Evolutionary conservation across 2,888 invertebrate genomes (phyloP), one percentile per base, ranked within the genome.

Genomic region (Chrysolina oricalcia): DNA sequence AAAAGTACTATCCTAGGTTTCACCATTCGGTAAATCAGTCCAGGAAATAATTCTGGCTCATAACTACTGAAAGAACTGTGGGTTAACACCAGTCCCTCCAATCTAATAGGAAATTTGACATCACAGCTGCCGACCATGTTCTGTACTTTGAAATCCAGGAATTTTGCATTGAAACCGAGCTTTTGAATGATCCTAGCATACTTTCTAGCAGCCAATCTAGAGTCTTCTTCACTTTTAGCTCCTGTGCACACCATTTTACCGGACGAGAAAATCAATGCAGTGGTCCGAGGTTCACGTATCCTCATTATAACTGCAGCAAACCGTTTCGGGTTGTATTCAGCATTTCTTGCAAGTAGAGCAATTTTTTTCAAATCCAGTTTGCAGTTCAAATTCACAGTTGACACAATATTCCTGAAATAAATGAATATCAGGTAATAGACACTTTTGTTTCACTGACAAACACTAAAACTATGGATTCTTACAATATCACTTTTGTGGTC

Each of bases 261-360:
- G 11, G 95, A 95, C 80, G 94, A 94, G 85, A 96, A 96, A 75
- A 96, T 96, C 6, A 96, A 89, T 17, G 95, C 95, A 0, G 95
- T 96, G 0, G 95, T 99, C 89, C 98, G 90, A 0, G 96, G 96
- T 88, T 96, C 98, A 85, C 91, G 92, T 89, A 93, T 96, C 86
- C 98, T 92, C 99, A 99, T 99, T 72, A 99, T 99, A 4, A 99
- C 98, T 50, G 99, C 99, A 68, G 98, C 98, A 91, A 99, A 99
- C 85, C 99, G 94, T 89, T 99, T 99, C 10, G 99, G 99, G 89
- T 99, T 99, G 87, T 99, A 99, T 89, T 99, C 99, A 1, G 99
- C 99, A 90, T 99, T 99, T 87, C 99, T 93, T 0, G 99, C 98
- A 88, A 98, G 98, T 2, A 99, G 90, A 0, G 99, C 98, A 83